These are phyloP conservation scores for Acleris holmiana DNA, from an alignment of 2,888 invertebrate species.

Conservation along the genomic window DNA sequence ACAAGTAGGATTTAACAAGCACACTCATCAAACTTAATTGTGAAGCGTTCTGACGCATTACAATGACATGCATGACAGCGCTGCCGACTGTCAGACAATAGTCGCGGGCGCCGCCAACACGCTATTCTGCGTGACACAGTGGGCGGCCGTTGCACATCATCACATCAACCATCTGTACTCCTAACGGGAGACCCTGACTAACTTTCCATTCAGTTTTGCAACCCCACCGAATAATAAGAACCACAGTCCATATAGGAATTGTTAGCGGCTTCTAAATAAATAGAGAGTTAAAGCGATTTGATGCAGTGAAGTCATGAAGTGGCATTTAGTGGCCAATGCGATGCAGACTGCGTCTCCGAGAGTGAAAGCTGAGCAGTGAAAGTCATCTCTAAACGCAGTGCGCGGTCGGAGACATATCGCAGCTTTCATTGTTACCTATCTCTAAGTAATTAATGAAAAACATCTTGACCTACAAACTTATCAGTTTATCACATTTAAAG, in stretches of 20 bases:
- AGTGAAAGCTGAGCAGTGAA: constrained; percentile 78
- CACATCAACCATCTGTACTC: constrained; percentile 64
- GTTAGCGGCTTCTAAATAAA: constrained; percentile 74
- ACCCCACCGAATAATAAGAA: constrained; percentile 68
- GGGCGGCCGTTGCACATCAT: constrained; percentile 78
- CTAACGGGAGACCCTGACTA: constrained; percentile 61
- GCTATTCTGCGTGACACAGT: constrained; percentile 60
- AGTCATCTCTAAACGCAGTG: constrained; percentile 57
- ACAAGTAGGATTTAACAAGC: not conserved
- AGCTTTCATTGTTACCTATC: constrained; percentile 56
- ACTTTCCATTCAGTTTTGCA: constrained; percentile 80
- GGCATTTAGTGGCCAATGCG: constrained; percentile 60
- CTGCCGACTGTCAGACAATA: constrained; percentile 56
- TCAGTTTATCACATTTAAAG: not conserved
- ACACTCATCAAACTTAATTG: constrained; percentile 4
- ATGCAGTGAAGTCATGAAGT: constrained; percentile 44
- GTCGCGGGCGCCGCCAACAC: constrained; percentile 70
- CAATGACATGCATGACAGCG: constrained; percentile 45
- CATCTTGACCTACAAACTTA: constrained; percentile 5
- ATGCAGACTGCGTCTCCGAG: constrained; percentile 56
- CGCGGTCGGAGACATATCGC: constrained; percentile 45
- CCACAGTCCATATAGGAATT: constrained; percentile 72
- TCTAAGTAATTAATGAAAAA: constrained; percentile 14
- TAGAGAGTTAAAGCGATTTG: constrained; percentile 69
- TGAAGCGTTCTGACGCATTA: constrained; percentile 48